Percentiles rank a stretch among this genome's conserved stretches.
phyloP scores from a whole-genome alignment of 2,113 vertebrate genomes.

The Mesembrinibis cayennensis region DNA sequence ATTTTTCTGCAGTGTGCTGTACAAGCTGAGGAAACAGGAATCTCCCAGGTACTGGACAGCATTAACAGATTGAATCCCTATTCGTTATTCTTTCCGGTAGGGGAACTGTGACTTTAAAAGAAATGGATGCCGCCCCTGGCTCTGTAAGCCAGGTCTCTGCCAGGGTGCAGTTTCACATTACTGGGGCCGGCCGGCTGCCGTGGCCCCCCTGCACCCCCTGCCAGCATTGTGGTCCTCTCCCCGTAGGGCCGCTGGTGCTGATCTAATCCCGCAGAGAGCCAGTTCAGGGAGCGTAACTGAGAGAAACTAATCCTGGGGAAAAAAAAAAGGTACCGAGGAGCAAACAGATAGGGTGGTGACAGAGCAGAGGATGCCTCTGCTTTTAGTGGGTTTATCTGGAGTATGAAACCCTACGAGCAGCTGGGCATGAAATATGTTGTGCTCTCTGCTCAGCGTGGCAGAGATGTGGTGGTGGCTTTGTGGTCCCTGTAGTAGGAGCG shows the following conservation, averaged over 20 bases:
- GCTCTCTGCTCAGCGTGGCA: background rate
- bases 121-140: background rate
- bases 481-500: background rate
- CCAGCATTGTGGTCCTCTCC: background rate
- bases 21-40: background rate
- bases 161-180: background rate
- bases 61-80: background rate
- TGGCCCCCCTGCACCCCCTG: background rate
- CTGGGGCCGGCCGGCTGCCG: rapidly evolving
- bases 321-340: background rate
- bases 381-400: background rate
- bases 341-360: background rate
- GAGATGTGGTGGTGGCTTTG: background rate
- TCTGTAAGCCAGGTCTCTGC: background rate
- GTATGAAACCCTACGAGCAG: background rate
- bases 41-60: background rate
- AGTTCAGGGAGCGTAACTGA: background rate
- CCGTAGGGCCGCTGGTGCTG: rapidly evolving
- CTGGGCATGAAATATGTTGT: background rate
- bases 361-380: rapidly evolving
- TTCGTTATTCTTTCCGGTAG: background rate
- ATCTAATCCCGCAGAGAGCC: background rate
- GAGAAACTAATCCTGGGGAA: background rate
- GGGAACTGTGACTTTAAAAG: background rate
- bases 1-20: background rate